These are phyloP conservation scores for Actinemys pallida DNA, from an alignment of 2,113 vertebrate species.

Conservation along the genomic window DNA sequence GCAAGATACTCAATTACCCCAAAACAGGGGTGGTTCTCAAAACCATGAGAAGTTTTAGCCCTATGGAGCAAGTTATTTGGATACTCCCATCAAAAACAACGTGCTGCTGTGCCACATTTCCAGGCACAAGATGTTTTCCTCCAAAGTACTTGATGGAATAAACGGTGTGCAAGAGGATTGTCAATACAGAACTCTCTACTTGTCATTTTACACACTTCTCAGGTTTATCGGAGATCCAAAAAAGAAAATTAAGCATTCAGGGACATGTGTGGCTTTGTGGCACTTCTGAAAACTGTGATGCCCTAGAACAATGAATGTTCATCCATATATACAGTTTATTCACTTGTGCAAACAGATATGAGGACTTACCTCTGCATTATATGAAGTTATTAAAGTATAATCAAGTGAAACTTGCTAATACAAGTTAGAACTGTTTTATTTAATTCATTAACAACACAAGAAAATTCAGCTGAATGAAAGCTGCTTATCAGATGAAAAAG, in stretches of 20 bases:
- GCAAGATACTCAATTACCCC: not conserved
- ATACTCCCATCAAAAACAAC: not conserved
- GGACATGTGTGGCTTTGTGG: not conserved
- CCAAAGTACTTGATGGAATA: not conserved
- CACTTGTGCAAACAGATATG: not conserved
- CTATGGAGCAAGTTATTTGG: not conserved
- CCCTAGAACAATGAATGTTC: not conserved
- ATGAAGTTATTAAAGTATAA: not conserved
- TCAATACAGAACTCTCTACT: not conserved
- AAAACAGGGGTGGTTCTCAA: not conserved
- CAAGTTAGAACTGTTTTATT: not conserved
- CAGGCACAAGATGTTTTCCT: not conserved
- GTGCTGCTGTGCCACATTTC: not conserved
- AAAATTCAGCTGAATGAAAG: not conserved
- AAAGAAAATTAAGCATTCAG: not conserved
- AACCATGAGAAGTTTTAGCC: not conserved
- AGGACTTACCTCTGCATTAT: not conserved
- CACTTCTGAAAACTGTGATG: not conserved
- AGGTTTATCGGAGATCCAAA: not conserved
- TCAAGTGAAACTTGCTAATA: not conserved
- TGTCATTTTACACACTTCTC: not conserved
- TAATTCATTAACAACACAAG: not conserved
- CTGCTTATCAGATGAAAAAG: conserved; percentile 29
- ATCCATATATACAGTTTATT: not conserved
- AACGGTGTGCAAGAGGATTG: not conserved